Evolutionary conservation across 2,888 invertebrate genomes (phyloP), one percentile per base, ranked within the genome.

Genomic region (Dascillus cervinus): DNA sequence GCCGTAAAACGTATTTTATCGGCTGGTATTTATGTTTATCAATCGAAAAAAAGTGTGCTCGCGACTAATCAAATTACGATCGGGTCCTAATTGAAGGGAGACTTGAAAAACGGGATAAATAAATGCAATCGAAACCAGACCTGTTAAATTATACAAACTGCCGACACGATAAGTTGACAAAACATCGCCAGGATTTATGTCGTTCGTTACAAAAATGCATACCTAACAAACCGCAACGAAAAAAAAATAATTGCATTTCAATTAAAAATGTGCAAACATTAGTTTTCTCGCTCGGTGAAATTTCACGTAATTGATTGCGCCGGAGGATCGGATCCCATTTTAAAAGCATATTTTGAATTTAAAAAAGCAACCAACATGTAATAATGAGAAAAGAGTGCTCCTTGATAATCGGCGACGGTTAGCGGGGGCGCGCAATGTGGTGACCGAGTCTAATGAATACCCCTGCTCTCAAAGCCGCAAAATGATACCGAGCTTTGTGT

Each of bases 161-260:
- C 35, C 43, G 47, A 41, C 41, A 50, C 44, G 48, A 47, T 51
- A 53, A 51, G 53, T 52, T 56, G 55, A 56, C 58, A 56, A 57
- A 58, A 58, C 55, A 52, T 44, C 41, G 52, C 42, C 49, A 47
- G 53, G 49, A 56, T 54, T 56, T 49, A 56, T n/a, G n/a, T 58
- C 56, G 55, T 59, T 59, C 53, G 52, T 55, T 49, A 53, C 50
- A 59, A 60, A 60, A 60, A 60, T 59, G 57, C 57, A 60, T 58
- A 55, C 51, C 58, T 60, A 61, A 60, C 58, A 59, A 60, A 56
- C 57, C 60, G 50, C 47, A 42, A 39, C 45, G 41, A 46, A 26
- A 34, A 36, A 15, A 26, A 39, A 38, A 41, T 50, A 53, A 51
- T 55, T 56, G 53, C 50, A 51, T 58, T 59, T 58, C 59, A 59